A percentile compares a stretch with the other conserved stretches of the same genome.
Conservation (phyloP, 2,797 vertebrate genomes). For the Scolopax rusticola region DNA sequence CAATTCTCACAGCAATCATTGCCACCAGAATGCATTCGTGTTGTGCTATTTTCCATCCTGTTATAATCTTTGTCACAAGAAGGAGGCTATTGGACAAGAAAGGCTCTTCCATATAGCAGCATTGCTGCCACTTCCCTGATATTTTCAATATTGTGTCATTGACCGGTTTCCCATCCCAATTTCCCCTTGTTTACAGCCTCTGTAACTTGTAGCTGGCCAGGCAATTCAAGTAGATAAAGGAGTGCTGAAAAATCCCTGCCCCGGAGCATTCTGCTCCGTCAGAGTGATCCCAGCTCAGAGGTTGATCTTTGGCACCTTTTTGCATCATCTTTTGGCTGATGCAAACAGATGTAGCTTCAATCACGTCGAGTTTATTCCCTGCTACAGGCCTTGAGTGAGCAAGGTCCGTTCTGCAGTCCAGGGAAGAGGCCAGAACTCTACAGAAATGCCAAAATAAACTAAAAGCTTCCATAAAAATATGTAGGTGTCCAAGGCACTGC, state of each 20-base stretch:
- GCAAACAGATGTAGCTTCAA: not conserved
- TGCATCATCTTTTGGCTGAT: not conserved
- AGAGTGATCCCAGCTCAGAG: not conserved
- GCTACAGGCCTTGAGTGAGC: not conserved
- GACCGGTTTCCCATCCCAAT: conserved; percentile 21
- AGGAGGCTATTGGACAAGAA: not conserved
- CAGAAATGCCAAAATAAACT: not conserved
- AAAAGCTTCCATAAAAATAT: not conserved
- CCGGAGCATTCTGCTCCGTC: not conserved
- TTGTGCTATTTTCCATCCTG: conserved; percentile 52
- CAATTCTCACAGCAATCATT: conserved; percentile 62
- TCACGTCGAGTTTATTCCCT: not conserved
- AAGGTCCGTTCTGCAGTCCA: not conserved
- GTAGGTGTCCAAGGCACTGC: not conserved
- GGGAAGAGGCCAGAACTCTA: not conserved
- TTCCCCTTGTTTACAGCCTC: conserved; percentile 24
- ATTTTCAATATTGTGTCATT: conserved; percentile 46
- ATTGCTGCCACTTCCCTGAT: conserved; percentile 3
- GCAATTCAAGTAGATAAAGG: not conserved
- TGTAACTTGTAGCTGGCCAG: not conserved
- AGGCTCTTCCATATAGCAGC: not conserved
- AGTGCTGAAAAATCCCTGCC: not conserved
- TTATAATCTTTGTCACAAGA: conserved; percentile 31
- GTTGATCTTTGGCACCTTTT: too few species aligned
- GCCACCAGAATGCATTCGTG: conserved; percentile 20